Evolutionary conservation across 2,888 invertebrate genomes (phyloP).

Genomic region (Cremastinae sp.): DNA sequence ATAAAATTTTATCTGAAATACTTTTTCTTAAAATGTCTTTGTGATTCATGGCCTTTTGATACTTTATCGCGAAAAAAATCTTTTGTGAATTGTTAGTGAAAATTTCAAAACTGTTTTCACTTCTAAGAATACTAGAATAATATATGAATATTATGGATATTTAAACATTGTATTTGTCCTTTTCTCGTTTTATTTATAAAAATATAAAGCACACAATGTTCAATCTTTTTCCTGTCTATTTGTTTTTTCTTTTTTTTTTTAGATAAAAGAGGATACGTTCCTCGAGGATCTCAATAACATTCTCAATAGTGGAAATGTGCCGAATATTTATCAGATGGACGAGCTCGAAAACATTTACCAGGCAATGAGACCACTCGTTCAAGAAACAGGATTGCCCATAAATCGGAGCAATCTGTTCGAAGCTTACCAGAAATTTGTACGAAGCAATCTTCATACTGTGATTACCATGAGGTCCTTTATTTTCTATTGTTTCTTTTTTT

Average conservation of each 20-base stretch:
- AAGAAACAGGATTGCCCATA: conserved; percentile 88
- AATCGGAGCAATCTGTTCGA: conserved; percentile 93
- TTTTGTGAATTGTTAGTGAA: too few species aligned
- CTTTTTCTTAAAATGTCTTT: too few species aligned
- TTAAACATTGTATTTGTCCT: too few species aligned
- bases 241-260: conserved; percentile 59
- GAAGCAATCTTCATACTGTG: conserved; percentile 91
- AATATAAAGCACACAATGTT: too few species aligned
- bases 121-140: too few species aligned
- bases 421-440: conserved; percentile 89
- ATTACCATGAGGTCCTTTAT: conserved; percentile 85
- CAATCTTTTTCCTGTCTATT: background rate
- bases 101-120: too few species aligned
- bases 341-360: conserved; percentile 89
- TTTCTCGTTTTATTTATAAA: too few species aligned
- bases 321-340: conserved; percentile 92
- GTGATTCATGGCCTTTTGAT: too few species aligned
- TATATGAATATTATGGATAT: too few species aligned
- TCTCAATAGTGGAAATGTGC: conserved; percentile 93
- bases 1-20: too few species aligned
- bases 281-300: conserved; percentile 94
- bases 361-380: conserved; percentile 87
- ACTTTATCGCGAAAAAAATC: too few species aligned
- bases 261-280: conserved; percentile 94
- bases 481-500: conserved; percentile 2